Conservation (phyloP, 2,113 vertebrate genomes). For the Pangasianodon hypophthalmus region DNA sequence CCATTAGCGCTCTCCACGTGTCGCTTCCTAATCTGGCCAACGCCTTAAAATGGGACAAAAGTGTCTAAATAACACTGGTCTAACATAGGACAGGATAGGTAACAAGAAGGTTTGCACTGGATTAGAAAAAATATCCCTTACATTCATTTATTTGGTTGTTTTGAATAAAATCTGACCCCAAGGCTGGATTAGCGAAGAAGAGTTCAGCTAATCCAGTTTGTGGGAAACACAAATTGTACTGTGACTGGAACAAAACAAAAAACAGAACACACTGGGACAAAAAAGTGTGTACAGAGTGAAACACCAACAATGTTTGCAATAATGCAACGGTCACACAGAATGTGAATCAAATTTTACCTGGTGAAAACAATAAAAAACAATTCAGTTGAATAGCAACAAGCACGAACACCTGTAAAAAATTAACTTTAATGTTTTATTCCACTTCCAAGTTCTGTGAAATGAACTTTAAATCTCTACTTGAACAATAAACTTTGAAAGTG, state of each 20-base stretch:
- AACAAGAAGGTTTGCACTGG: no score
- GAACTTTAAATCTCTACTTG: neutral
- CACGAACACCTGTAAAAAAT: no score
- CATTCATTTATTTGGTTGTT: no score
- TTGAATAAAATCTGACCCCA: no score
- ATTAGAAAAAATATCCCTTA: no score
- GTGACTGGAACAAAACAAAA: neutral
- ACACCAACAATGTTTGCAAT: neutral
- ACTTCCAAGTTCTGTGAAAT: neutral
- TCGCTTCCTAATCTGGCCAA: neutral
- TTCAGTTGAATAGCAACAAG: no score
- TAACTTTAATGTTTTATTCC: neutral
- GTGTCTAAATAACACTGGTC: neutral
- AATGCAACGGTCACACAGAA: neutral
- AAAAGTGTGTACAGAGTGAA: neutral
- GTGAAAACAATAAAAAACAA: no score
- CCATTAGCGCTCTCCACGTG: neutral
- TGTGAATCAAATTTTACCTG: neutral
- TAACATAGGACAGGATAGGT: neutral
- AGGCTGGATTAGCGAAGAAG: no score
- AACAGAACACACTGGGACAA: neutral
- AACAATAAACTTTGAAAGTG: neutral
- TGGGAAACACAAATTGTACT: neutral
- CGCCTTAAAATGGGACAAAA: neutral
- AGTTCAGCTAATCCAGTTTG: no score